phyloP scores from a whole-genome alignment of 2,888 invertebrate species.

The Ormyrus labotus region DNA sequence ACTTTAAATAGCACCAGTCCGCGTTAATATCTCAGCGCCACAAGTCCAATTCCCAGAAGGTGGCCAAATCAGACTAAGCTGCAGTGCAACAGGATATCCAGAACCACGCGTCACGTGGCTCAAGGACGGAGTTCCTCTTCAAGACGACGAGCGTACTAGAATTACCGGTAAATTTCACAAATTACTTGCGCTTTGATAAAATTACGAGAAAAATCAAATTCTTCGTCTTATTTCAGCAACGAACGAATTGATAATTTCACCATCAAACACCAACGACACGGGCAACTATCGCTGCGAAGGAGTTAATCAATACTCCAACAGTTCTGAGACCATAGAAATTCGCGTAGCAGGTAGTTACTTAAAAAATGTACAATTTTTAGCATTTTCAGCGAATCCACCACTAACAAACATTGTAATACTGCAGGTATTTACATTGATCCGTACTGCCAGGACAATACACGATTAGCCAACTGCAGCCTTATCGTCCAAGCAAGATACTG shows the following conservation, averaged over 20 bases:
- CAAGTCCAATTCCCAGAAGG: slow-evolving; percentile 81
- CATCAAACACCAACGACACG: slow-evolving; percentile 82
- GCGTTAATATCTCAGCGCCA: slow-evolving; percentile 80
- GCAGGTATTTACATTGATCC: slow-evolving; percentile 86
- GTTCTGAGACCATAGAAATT: slow-evolving; percentile 82
- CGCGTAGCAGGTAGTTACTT: slow-evolving; percentile 84
- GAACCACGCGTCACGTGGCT: slow-evolving; percentile 88
- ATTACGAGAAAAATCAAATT: slow-evolving; percentile 8
- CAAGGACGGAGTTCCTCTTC: slow-evolving; percentile 82
- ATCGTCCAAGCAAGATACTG: slow-evolving; percentile 92
- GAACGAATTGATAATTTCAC: slow-evolving; percentile 83
- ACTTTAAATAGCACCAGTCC: slow-evolving; percentile 79
- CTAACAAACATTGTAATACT: slow-evolving; percentile 54
- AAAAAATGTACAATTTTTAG: background rate
- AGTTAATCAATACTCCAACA: slow-evolving; percentile 83
- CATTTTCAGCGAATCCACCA: background rate
- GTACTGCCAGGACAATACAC: slow-evolving; percentile 90
- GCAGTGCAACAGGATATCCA: slow-evolving; percentile 88
- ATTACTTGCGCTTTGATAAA: background rate
- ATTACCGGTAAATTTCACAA: slow-evolving; percentile 79
- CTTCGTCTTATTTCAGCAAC: slow-evolving; percentile 77
- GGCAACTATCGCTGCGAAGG: slow-evolving; percentile 92
- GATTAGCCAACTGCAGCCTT: slow-evolving; percentile 92
- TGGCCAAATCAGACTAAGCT: slow-evolving; percentile 83
- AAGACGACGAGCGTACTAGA: slow-evolving; percentile 79